Evolutionary conservation across 92 coral and sea anemone genomes (phyloP).

Genomic region (Phenganax subtilis): DNA sequence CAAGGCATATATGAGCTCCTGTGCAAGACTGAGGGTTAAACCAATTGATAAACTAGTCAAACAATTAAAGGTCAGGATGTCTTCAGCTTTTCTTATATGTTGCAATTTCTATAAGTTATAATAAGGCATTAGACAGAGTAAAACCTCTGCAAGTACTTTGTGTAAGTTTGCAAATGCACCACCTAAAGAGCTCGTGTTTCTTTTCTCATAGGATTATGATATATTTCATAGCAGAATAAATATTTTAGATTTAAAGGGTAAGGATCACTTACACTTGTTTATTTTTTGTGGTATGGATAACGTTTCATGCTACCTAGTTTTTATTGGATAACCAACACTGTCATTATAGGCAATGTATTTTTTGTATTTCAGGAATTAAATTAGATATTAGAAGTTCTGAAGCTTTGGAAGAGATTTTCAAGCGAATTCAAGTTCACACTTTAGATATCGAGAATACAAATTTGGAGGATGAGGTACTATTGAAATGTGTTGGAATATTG

Average conservation of each 20-base stretch:
- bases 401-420: constrained; percentile 81
- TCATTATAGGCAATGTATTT: neutral
- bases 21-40: constrained; percentile 67
- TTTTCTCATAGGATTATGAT: constrained; percentile 70
- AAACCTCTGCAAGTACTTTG: too few species aligned
- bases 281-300: too few species aligned
- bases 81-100: too few species aligned
- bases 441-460: constrained; percentile 88
- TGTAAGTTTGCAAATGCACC: too few species aligned
- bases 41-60: constrained; percentile 88
- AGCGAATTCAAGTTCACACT: constrained; percentile 78
- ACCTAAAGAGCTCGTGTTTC: neutral
- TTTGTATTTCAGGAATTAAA: constrained; percentile 58
- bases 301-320: neutral
- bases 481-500: neutral
- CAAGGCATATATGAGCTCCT: constrained; percentile 65
- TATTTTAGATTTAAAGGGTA: constrained; percentile 86
- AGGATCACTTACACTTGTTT: neutral
- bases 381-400: constrained; percentile 77
- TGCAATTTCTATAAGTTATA: too few species aligned
- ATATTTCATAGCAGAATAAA: constrained; percentile 69
- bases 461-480: constrained; percentile 84
- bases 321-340: neutral
- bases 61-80: constrained; percentile 72
- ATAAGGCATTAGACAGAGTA: too few species aligned